A percentile compares a stretch with the other conserved stretches of the same genome.
Evolutionary conservation across 2,888 invertebrate genomes (phyloP).

Genomic region (Leucoptera coffeella): DNA sequence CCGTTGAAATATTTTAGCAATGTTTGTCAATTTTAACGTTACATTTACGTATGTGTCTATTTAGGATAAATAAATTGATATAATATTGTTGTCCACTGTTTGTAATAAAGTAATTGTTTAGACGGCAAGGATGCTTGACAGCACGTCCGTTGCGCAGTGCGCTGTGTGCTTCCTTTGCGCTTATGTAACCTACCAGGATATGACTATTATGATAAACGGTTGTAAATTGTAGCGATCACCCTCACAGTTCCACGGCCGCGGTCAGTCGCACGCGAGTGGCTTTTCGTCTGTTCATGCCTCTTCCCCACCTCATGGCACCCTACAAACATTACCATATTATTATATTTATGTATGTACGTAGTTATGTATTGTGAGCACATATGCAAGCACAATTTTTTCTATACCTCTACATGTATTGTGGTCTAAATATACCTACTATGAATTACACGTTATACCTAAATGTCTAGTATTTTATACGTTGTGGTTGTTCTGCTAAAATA

Average conservation of each 20-base stretch:
- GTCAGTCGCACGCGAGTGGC: too few relatives aligned
- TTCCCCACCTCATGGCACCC: constrained; percentile 1
- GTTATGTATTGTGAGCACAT: constrained; percentile 19
- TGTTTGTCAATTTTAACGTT: constrained; percentile 37
- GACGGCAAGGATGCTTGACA: constrained; percentile 1
- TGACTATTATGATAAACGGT: too few relatives aligned
- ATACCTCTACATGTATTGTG: constrained; percentile 22
- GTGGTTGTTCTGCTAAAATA: constrained; percentile 10
- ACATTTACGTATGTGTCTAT: constrained; percentile 28
- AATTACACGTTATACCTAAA: constrained; percentile 13
- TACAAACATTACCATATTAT: constrained; percentile 4
- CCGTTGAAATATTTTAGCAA: constrained; percentile 22
- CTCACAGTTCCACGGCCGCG: too few relatives aligned
- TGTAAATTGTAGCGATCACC: too few relatives aligned
- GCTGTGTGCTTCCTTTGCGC: too few relatives aligned
- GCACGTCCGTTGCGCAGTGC: too few relatives aligned
- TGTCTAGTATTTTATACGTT: constrained; percentile 20
- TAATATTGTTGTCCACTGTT: constrained; percentile 19
- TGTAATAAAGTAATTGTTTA: constrained; percentile 5
- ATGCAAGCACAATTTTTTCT: constrained; percentile 30
- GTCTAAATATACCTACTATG: constrained; percentile 17
- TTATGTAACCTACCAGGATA: too few relatives aligned
- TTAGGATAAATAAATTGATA: constrained; percentile 23
- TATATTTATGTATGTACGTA: too few relatives aligned
- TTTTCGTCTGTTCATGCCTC: too few relatives aligned